Evolutionary conservation across 1,140 invertebrate species (phyloP).

Genomic region (Neodiprion virginianus): DNA sequence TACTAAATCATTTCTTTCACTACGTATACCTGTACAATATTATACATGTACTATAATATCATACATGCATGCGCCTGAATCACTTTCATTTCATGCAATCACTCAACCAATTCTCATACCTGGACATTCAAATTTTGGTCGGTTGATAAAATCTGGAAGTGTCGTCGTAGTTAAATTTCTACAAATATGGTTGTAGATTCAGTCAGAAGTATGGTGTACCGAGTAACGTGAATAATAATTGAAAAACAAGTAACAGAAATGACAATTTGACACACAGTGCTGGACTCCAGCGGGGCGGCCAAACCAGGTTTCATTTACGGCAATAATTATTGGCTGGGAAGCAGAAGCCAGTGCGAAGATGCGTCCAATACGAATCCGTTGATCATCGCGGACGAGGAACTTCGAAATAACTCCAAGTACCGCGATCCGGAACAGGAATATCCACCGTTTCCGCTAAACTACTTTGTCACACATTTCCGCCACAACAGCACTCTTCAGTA

Average conservation of each 20-base stretch:
- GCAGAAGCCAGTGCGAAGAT: conserved; percentile 51
- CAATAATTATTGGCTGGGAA: conserved; percentile 63
- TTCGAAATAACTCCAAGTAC: conserved; percentile 42
- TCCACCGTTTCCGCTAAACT: conserved; percentile 54
- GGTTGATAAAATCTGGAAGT: no score
- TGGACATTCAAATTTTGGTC: no score
- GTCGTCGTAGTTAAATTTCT: no score
- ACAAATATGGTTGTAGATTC: no score
- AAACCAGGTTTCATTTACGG: conserved; percentile 57
- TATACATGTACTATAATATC: no score
- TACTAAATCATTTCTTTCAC: no score
- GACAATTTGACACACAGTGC: conserved; percentile 43
- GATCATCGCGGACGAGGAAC: conserved; percentile 28
- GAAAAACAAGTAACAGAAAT: background rate
- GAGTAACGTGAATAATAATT: background rate
- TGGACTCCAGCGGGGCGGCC: conserved; percentile 61
- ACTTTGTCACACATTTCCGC: conserved; percentile 48
- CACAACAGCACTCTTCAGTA: conserved; percentile 59
- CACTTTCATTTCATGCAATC: no score
- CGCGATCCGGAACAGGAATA: conserved; percentile 46
- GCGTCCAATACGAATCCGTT: conserved; percentile 38
- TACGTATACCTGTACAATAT: no score
- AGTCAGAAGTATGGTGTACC: background rate
- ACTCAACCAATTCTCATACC: no score
- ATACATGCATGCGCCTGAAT: no score